Percentiles rank a stretch among this genome's conserved stretches.
Conservation (phyloP, 1,140 invertebrate genomes). For the Ceratina calcarata region DNA sequence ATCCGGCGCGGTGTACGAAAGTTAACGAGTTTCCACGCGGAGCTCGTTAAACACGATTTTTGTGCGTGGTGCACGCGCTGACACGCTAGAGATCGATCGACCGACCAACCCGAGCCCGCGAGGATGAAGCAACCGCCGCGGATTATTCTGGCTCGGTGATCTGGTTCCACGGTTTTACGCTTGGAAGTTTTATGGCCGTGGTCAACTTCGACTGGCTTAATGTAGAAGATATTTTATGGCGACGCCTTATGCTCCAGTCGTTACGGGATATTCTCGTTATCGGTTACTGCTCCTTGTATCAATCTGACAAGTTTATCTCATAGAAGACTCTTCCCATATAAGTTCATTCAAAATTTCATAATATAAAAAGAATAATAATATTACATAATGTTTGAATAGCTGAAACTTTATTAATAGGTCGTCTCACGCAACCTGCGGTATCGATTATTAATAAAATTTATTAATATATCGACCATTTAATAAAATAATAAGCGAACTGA, state of each 20-base stretch:
- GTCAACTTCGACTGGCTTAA: background rate
- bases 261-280: background rate
- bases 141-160: background rate
- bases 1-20: slow-evolving; percentile 30
- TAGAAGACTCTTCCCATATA: too few relatives aligned
- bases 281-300: too few relatives aligned
- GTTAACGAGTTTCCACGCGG: slow-evolving; percentile 40
- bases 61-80: background rate
- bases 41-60: slow-evolving; percentile 41
- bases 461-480: too few relatives aligned
- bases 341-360: too few relatives aligned
- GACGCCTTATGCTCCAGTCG: background rate
- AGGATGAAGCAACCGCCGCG: background rate
- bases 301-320: too few relatives aligned
- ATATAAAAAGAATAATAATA: too few relatives aligned
- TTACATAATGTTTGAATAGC: too few relatives aligned
- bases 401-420: too few relatives aligned
- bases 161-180: background rate
- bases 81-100: background rate
- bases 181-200: background rate
- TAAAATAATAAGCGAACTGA: too few relatives aligned
- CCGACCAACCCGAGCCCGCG: background rate
- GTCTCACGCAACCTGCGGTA: too few relatives aligned
- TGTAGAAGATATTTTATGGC: background rate
- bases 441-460: too few relatives aligned